Percentiles rank a stretch among this genome's conserved stretches.
Conservation (phyloP, 2,797 vertebrate species). For the Babyrousa celebensis region DNA sequence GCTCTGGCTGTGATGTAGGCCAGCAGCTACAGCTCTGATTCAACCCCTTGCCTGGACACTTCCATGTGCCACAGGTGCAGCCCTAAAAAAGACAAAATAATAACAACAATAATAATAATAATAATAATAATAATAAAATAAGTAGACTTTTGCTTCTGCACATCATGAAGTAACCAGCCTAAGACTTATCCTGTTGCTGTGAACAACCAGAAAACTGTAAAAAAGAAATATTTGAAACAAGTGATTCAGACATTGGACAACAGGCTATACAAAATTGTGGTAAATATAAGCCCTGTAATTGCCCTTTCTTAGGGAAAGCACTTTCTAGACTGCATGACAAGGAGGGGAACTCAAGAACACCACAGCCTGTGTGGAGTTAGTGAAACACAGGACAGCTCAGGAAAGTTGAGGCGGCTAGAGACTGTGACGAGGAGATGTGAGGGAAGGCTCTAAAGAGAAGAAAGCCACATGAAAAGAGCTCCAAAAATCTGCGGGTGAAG, state of each 20-base stretch:
- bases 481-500: neutral
- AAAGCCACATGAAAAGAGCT: neutral
- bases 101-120: neutral
- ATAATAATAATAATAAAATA: neutral
- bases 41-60: no score
- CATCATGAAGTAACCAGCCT: neutral
- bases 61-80: no score
- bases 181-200: neutral
- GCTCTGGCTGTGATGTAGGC: no score
- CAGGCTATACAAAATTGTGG: neutral
- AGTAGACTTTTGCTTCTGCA: constrained; percentile 3
- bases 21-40: no score
- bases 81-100: no score
- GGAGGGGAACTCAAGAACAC: neutral
- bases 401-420: neutral
- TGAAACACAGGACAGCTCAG: neutral
- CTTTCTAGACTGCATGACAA: neutral
- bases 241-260: neutral
- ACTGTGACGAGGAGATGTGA: neutral
- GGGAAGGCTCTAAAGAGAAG: neutral
- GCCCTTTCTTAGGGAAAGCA: neutral
- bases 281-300: neutral
- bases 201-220: neutral
- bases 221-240: neutral
- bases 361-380: neutral